Evolutionary conservation across 2,797 vertebrate species (phyloP).

Genomic region (Gymnothorax javanicus): DNA sequence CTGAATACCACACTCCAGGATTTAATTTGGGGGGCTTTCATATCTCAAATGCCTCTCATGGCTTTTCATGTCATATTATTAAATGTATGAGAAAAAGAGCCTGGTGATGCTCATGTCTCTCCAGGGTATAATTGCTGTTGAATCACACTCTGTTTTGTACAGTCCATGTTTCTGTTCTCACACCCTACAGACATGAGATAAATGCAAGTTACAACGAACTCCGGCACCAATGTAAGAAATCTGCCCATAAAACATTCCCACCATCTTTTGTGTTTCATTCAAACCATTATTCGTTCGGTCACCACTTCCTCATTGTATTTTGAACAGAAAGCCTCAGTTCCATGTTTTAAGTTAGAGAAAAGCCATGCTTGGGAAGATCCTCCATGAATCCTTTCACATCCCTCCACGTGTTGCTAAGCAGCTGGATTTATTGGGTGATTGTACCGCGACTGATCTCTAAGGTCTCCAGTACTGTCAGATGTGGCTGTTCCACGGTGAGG

Average conservation of each 20-base stretch:
- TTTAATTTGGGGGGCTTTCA: conserved; percentile 8
- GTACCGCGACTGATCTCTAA: conserved; percentile 58
- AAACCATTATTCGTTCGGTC: conserved; percentile 43
- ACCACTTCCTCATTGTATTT: conserved; percentile 42
- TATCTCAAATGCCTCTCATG: not conserved
- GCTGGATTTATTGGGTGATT: conserved; percentile 65
- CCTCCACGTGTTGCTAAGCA: conserved; percentile 53
- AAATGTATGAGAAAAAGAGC: not conserved
- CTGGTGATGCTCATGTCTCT: conserved; percentile 1
- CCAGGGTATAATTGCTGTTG: not conserved
- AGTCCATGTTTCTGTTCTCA: not conserved
- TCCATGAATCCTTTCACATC: conserved; percentile 67
- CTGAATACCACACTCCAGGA: conserved; percentile 1
- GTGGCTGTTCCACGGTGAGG: conserved; percentile 53
- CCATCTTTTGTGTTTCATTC: conserved; percentile 12
- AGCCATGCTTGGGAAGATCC: conserved; percentile 53
- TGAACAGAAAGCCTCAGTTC: conserved; percentile 51
- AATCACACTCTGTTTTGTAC: not conserved
- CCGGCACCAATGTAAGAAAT: not conserved
- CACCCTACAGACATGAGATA: not conserved
- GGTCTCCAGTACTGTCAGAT: conserved; percentile 41
- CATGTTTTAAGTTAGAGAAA: conserved; percentile 42
- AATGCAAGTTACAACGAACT: not conserved
- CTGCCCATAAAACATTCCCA: conserved; percentile 19
- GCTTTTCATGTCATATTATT: conserved; percentile 8